Evolutionary conservation across 2,888 invertebrate species (phyloP), one percentile per base, ranked within the genome.

Genomic region (Lacanobia oleracea): DNA sequence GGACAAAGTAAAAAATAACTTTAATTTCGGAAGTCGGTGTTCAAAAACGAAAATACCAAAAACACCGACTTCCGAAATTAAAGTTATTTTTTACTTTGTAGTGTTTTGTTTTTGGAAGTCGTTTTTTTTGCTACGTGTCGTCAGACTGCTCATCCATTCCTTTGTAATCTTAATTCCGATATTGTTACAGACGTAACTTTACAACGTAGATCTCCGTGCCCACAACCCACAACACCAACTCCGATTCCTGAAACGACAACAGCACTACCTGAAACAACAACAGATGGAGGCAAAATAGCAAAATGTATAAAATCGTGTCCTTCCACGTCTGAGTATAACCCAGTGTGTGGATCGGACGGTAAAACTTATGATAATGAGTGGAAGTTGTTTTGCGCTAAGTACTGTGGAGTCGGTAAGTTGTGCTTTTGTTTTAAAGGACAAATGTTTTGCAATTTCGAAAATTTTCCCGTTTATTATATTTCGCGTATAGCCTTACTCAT

Each of bases 281-380:
- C 66, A 57, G 43, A 10, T 5, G n/a, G 7, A 54, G 67, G n/a
- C 54, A 50, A 71, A 66, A 60, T 72, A 18, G 10, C 51, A 45
- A 64, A 43, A 8, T 88, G 89, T 73, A 78, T 85, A 51, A 63
- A 75, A 8, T 33, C 51, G 7, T 88, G 88, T 37, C 75, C 60
- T 10, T 63, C 81, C 2, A 93, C 95, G 0, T 78, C 90, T 1
- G 92, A 96, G 72, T 94, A 93, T 79, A 96, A 95, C 79, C 96
- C 96, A 0, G 93, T 96, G 0, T 96, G 96, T 84, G 96, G 95
- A 8, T 89, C 91, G 2, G 88, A 96, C 71, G 88, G 89, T 18
- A 85, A 89, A n/a, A 94, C 33, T 6, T 33, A 33, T 6, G 6
- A 33, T 6, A 33, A 33, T 33, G 33, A 33, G 5, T 33, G 33